Percentiles rank a stretch among this genome's conserved stretches.
These are phyloP conservation scores for Scaptomyza flava DNA, from an alignment of 2,888 invertebrate species.

Conservation along the genomic window DNA sequence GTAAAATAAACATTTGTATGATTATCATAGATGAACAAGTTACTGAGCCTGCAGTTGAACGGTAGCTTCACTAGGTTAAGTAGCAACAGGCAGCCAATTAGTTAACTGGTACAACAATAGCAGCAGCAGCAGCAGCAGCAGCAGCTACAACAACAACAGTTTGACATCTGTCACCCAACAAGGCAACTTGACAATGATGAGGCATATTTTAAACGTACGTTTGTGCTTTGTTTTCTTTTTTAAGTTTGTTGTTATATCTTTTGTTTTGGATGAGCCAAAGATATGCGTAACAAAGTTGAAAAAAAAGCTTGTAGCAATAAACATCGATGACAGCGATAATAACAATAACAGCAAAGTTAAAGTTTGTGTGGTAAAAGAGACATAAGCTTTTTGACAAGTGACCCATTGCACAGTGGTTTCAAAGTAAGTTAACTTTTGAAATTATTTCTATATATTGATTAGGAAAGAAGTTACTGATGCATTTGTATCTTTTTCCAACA, in stretches of 20 bases:
- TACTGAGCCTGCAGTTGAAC: conserved; percentile 43
- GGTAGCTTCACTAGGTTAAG: conserved; percentile 22
- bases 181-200: conserved; percentile 38
- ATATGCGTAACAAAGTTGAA: conserved; percentile 45
- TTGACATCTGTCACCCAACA: conserved; percentile 20
- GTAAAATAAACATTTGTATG: neutral
- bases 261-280: conserved; percentile 32
- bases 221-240: conserved; percentile 12
- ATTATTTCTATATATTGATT: no score
- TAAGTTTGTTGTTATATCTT: conserved; percentile 6
- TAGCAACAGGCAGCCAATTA: conserved; percentile 39
- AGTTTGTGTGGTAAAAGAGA: conserved; percentile 25
- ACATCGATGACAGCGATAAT: conserved; percentile 16
- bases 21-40: conserved; percentile 16
- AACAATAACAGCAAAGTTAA: conserved; percentile 3
- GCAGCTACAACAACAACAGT: neutral
- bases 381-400: conserved; percentile 22
- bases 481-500: no score
- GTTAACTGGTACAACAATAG: conserved; percentile 60
- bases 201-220: conserved; percentile 13
- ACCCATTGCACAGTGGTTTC: conserved; percentile 28
- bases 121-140: neutral
- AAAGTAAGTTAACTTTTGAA: neutral
- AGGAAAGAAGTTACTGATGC: no score
- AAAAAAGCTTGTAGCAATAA: neutral